Conservation (phyloP, 2,113 vertebrate species). For the Ptilorrhoa leucosticta region DNA sequence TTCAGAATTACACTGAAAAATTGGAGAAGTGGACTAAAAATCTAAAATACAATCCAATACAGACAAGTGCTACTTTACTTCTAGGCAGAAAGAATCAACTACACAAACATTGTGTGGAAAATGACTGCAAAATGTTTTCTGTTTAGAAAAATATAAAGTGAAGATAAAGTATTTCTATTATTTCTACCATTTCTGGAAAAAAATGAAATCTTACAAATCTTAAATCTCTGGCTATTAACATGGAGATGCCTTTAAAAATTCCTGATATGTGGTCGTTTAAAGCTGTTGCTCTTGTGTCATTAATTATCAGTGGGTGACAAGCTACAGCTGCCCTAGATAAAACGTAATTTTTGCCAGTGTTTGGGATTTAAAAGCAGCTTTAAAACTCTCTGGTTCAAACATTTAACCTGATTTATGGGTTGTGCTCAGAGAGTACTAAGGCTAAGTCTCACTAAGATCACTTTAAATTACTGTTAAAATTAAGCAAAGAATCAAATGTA, state of each 20-base stretch:
- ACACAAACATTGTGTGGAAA: neutral
- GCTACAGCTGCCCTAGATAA: slow-evolving; percentile 7
- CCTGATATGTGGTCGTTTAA: neutral
- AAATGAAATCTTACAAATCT: neutral
- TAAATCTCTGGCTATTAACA: neutral
- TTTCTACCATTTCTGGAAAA: neutral
- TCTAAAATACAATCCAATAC: neutral
- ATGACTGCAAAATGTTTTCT: neutral
- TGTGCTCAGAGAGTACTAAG: slow-evolving; percentile 53
- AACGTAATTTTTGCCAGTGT: slow-evolving; percentile 25
- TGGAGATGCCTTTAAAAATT: neutral
- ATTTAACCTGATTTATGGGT: slow-evolving; percentile 72
- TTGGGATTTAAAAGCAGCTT: slow-evolving; percentile 52
- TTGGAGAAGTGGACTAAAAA: neutral
- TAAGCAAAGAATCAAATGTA: slow-evolving; percentile 64
- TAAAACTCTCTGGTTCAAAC: slow-evolving; percentile 46
- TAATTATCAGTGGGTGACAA: slow-evolving; percentile 25
- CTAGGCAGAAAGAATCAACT: neutral
- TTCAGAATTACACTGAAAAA: neutral
- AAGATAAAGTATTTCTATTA: neutral
- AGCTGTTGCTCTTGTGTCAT: neutral
- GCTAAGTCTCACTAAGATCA: slow-evolving; percentile 38
- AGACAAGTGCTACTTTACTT: neutral
- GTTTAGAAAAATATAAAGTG: neutral
- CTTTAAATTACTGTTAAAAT: slow-evolving; percentile 66